phyloP scores from a whole-genome alignment of 2,888 invertebrate genomes.

The Alviniconcha strummeri region DNA sequence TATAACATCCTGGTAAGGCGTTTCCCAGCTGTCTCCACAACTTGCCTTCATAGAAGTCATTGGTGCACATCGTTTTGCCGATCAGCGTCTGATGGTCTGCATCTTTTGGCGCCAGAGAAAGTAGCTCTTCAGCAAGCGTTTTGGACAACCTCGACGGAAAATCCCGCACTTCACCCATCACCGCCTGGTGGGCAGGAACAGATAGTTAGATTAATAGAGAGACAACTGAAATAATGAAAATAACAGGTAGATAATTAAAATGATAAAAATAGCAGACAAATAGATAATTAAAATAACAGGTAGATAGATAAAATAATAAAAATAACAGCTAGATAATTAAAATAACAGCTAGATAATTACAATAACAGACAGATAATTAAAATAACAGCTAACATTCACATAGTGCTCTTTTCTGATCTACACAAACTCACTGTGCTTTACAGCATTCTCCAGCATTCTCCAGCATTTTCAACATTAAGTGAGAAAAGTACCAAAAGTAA shows the following conservation, averaged over 20 bases:
- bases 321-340: not conserved
- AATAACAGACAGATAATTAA: not conserved
- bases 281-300: not conserved
- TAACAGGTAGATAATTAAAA: not conserved
- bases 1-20: no score
- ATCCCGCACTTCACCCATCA: conserved; percentile 69
- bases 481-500: not conserved
- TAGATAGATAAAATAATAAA: not conserved
- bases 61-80: conserved; percentile 97
- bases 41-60: conserved; percentile 93
- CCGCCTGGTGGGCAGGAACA: conserved; percentile 54
- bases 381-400: not conserved
- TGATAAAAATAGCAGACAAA: not conserved
- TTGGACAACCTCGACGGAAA: conserved; percentile 90
- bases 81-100: conserved; percentile 80
- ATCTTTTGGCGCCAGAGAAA: conserved; percentile 80
- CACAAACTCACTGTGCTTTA: no score
- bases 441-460: no score
- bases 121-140: conserved; percentile 86
- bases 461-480: no score
- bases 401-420: no score
- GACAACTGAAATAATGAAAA: not conserved
- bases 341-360: not conserved
- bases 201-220: not conserved
- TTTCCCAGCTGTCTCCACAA: not conserved